A percentile compares a stretch with the other conserved stretches of the same genome.
Conservation (phyloP, 2,113 vertebrate genomes). For the Barbus barbus region DNA sequence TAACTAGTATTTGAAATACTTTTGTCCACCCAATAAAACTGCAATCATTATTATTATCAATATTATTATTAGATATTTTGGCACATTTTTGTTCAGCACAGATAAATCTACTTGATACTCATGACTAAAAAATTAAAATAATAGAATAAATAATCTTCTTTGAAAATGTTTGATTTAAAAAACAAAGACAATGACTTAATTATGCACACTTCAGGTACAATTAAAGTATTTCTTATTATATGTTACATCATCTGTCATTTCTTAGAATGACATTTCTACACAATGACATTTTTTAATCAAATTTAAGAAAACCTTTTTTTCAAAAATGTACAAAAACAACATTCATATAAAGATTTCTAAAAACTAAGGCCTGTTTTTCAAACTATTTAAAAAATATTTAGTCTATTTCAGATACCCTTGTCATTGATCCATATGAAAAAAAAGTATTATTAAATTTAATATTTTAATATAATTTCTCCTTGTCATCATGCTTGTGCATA, state of each 20-base stretch:
- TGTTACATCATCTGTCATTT: neutral
- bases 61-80: neutral
- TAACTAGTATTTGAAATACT: neutral
- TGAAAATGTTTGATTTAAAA: no score
- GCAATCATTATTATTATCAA: neutral
- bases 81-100: neutral
- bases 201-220: no score
- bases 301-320: neutral
- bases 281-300: no score
- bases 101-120: neutral
- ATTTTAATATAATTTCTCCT: neutral
- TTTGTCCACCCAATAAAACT: neutral
- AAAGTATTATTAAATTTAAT: no score
- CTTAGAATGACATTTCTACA: no score
- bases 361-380: neutral
- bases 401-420: neutral
- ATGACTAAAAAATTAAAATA: neutral
- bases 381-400: neutral
- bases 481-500: neutral
- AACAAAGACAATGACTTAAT: no score
- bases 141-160: neutral
- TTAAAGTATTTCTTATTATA: neutral
- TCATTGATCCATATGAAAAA: neutral
- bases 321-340: neutral
- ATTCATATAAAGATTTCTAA: neutral